Evolutionary conservation across 2,888 invertebrate genomes (phyloP).

Genomic region (Campaea margaritaria): DNA sequence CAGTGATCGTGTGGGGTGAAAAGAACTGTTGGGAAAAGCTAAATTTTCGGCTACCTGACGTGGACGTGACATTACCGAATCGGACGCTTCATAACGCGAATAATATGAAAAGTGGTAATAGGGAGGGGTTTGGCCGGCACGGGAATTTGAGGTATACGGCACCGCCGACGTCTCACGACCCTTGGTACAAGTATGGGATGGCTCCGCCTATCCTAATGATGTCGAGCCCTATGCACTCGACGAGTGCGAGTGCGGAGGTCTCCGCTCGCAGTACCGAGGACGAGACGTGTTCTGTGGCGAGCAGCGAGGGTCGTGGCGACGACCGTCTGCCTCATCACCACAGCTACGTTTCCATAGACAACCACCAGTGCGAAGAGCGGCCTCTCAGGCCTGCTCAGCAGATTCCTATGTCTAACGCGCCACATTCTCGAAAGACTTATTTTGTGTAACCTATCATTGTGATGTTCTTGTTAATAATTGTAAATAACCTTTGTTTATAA

Average conservation of each 20-base stretch:
- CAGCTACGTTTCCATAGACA: slow-evolving; percentile 85
- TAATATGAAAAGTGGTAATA: slow-evolving; percentile 77
- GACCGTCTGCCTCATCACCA: slow-evolving; percentile 83
- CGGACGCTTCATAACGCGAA: slow-evolving; percentile 83
- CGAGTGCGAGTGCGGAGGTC: slow-evolving; percentile 85
- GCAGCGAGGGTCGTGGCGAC: slow-evolving; percentile 84
- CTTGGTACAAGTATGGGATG: slow-evolving; percentile 83
- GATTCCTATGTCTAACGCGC: slow-evolving; percentile 78
- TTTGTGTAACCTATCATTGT: slow-evolving; percentile 68
- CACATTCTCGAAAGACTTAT: slow-evolving; percentile 82
- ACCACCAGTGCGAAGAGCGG: slow-evolving; percentile 80
- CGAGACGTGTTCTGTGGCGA: slow-evolving; percentile 86
- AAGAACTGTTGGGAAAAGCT: slow-evolving; percentile 95
- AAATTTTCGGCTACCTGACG: slow-evolving; percentile 93
- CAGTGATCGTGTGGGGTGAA: slow-evolving; percentile 92
- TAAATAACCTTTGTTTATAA: slow-evolving; percentile 47
- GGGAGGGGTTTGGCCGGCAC: slow-evolving; percentile 79
- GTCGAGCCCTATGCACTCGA: slow-evolving; percentile 87
- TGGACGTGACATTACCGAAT: slow-evolving; percentile 85
- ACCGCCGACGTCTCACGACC: slow-evolving; percentile 81
- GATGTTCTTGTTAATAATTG: slow-evolving; percentile 49
- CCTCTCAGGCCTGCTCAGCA: slow-evolving; percentile 80
- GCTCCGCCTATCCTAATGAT: slow-evolving; percentile 83
- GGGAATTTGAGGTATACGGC: slow-evolving; percentile 83
- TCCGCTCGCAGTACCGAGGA: slow-evolving; percentile 87